Percentiles rank a stretch among this genome's conserved stretches.
These are phyloP conservation scores for Athene noctua DNA, from an alignment of 2,113 vertebrate species.

Conservation along the genomic window DNA sequence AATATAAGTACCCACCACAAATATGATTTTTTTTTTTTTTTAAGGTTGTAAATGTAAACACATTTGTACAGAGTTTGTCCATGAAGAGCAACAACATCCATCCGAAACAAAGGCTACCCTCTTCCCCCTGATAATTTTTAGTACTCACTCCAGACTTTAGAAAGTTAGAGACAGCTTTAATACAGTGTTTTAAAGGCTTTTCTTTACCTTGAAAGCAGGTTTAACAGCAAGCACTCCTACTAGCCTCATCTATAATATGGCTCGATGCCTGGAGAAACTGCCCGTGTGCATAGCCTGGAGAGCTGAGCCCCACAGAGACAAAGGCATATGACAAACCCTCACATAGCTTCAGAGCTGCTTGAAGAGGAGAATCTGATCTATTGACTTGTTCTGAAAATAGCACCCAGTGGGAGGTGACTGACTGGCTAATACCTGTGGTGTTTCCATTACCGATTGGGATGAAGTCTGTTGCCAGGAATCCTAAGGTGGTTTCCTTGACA, in stretches of 20 bases:
- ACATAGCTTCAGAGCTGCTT: background rate
- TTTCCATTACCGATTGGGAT: slow-evolving; percentile 44
- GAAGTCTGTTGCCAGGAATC: slow-evolving; percentile 53
- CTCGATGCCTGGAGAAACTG: background rate
- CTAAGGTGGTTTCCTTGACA: slow-evolving; percentile 63
- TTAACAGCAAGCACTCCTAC: background rate
- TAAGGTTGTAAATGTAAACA: background rate
- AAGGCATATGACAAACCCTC: background rate
- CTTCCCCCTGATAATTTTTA: background rate
- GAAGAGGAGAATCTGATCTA: slow-evolving; percentile 25
- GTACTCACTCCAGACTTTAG: background rate
- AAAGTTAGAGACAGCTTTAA: background rate
- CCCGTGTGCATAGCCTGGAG: background rate
- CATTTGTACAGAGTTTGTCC: background rate
- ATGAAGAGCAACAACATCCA: background rate
- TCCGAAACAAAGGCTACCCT: background rate
- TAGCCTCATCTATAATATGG: background rate
- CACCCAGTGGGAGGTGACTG: slow-evolving; percentile 61
- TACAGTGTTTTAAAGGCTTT: background rate
- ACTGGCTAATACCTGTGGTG: slow-evolving; percentile 67
- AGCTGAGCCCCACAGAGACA: fast-evolving
- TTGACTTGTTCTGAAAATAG: slow-evolving; percentile 59
- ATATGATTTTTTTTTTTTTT: background rate
- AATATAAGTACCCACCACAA: background rate
- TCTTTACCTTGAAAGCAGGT: background rate